A percentile compares a stretch with the other conserved stretches of the same genome.
These are phyloP conservation scores for Temnothorax unifasciatus DNA, from an alignment of 2,888 invertebrate species.

Conservation along the genomic window DNA sequence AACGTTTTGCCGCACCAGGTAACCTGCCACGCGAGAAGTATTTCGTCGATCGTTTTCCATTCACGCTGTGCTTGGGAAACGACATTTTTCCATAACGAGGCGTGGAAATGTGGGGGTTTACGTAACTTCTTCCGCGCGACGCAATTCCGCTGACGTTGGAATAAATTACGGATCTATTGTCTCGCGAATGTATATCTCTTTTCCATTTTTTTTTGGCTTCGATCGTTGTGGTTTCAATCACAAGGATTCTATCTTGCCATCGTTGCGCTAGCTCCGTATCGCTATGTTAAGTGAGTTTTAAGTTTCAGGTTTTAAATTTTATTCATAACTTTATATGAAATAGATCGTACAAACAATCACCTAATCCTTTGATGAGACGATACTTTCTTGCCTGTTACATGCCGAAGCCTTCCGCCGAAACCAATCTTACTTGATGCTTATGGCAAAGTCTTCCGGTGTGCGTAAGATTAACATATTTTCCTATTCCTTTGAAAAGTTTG, in stretches of 20 bases:
- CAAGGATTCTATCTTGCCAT: not conserved
- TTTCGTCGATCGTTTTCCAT: conserved; percentile 27
- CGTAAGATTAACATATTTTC: conserved; percentile 33
- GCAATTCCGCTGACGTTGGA: conserved; percentile 27
- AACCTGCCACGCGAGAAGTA: not conserved
- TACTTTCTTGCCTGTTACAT: not conserved
- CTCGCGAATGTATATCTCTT: not conserved
- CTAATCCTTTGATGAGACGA: not conserved
- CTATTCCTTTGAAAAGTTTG: conserved; percentile 8
- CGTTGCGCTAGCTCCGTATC: not conserved
- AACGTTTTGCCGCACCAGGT: conserved; percentile 52
- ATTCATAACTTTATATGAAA: not conserved
- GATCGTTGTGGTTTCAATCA: not conserved
- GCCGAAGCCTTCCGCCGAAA: not conserved
- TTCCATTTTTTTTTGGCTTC: not conserved
- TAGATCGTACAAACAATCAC: not conserved
- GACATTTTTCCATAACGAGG: conserved; percentile 49
- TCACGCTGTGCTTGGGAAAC: conserved; percentile 19
- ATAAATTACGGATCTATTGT: conserved; percentile 45
- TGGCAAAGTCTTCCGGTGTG: conserved; percentile 7
- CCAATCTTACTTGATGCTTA: conserved; percentile 13
- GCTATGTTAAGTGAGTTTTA: not conserved
- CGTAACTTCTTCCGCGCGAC: conserved; percentile 35
- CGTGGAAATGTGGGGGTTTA: conserved; percentile 37
- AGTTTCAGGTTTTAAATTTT: not conserved